Base-by-base conservation (phyloP, 2,888 invertebrate species). In the Drosophila robusta region DNA sequence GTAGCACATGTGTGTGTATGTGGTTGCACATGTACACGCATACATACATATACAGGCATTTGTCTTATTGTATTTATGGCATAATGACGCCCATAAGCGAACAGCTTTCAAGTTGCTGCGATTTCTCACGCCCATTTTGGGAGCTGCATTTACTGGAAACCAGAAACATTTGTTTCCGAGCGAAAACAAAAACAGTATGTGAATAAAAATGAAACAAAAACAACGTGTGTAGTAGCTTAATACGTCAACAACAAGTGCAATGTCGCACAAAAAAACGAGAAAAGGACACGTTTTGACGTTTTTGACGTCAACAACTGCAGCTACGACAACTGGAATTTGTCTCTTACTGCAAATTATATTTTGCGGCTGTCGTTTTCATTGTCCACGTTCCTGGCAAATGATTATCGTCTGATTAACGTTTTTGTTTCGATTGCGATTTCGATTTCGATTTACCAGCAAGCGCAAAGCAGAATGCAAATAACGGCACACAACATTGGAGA, bases 51-150 rank as follows among this genome's bases (percentile, higher is more conserved):
- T 62, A n/a, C 32, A 14, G 45, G 45, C 14, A 46, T 47, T 36
- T 45, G n/a, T 62, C 11, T 66, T 70, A 32, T 42, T 64, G 54
- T 62, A 51, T 67, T 71, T 75, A 62, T 75, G 70, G 67, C 54
- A 70, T 79, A 60, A 77, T 86, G 70, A 81, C 87, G 81, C 69
- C 56, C 61, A 58, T 67, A 71, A 71, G 54, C 52, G 68, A 52
- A 46, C 49, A 45, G 26, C 50, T 50, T 82, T 64, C 57, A 62
- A 55, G 44, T 61, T 58, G 72, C 22, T 56, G 52, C 56, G 54
- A 75, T 84, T 87, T 80, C 87, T 87, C 81, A 87, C 81, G 84
- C 81, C 87, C 81, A 84, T 70, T 82, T 87, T 75, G 71, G 79
- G 78, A 56, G 62, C 45, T 54, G 46, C 49, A 38, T 47, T 16